Percentiles rank a stretch among this genome's conserved stretches.
phyloP scores from a whole-genome alignment of 2,888 invertebrate genomes.

The Apamea epomidion region DNA sequence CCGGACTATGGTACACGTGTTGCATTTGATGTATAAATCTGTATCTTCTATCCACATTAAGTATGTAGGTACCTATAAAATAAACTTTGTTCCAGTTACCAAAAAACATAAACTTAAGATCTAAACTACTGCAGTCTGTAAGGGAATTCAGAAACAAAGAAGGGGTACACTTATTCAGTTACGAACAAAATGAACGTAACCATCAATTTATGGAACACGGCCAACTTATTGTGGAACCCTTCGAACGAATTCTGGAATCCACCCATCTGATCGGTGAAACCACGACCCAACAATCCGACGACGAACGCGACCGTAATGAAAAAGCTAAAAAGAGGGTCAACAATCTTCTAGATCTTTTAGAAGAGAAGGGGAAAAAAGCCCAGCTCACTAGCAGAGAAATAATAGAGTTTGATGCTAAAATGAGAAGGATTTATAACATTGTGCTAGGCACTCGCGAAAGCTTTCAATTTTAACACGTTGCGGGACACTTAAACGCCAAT shows the following conservation, averaged over 20 bases:
- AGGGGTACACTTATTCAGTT: slow-evolving; percentile 1
- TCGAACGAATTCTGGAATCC: background rate
- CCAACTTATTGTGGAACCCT: background rate
- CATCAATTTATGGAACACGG: background rate
- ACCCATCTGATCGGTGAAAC: no score
- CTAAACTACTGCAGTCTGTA: slow-evolving; percentile 10
- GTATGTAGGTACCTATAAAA: background rate
- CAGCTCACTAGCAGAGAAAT: slow-evolving; percentile 28
- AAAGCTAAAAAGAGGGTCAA: slow-evolving; percentile 11
- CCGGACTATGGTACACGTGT: background rate
- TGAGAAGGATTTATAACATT: slow-evolving; percentile 22
- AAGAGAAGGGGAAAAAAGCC: slow-evolving; percentile 4
- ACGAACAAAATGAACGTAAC: slow-evolving; percentile 10
- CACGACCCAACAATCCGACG: background rate
- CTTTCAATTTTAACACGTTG: background rate
- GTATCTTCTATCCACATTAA: background rate
- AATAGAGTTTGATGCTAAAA: slow-evolving; percentile 23
- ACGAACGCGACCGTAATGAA: background rate
- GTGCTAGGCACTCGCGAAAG: background rate
- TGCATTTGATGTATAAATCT: background rate
- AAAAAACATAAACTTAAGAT: slow-evolving; percentile 22
- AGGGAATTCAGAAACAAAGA: slow-evolving; percentile 9
- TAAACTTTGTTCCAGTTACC: slow-evolving; percentile 10
- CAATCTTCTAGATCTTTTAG: slow-evolving; percentile 22
- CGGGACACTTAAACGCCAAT: no score